Conservation (phyloP, 2,113 vertebrate species). For the Myrmecophaga tridactyla region DNA sequence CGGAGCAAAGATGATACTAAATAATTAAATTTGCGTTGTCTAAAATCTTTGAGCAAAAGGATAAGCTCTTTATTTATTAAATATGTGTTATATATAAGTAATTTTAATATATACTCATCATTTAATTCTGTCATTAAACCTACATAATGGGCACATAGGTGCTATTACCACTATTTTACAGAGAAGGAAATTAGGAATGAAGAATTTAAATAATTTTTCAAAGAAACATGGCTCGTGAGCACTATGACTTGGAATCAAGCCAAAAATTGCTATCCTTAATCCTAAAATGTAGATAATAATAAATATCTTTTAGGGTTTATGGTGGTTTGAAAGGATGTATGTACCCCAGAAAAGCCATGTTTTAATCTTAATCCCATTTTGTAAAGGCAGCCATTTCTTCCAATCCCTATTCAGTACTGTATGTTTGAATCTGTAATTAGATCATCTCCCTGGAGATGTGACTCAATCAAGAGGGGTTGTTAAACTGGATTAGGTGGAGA, state of each 20-base stretch:
- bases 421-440: too few relatives aligned
- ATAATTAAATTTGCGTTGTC: conserved; percentile 23
- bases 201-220: conserved; percentile 44
- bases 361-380: too few relatives aligned
- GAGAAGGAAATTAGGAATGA: conserved; percentile 41
- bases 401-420: too few relatives aligned
- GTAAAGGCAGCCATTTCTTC: too few relatives aligned
- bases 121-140: conserved; percentile 54
- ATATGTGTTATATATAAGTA: background rate
- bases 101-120: conserved; percentile 47
- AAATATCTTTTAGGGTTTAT: background rate
- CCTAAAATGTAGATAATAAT: conserved; percentile 1
- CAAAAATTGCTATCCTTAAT: background rate
- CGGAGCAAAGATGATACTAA: conserved; percentile 7
- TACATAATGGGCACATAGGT: conserved; percentile 2
- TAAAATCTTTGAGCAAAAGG: conserved; percentile 31
- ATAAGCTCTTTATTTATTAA: conserved; percentile 17
- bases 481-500: too few relatives aligned
- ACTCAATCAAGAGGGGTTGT: too few relatives aligned
- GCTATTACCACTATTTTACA: background rate
- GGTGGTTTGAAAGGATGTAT: too few relatives aligned
- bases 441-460: too few relatives aligned
- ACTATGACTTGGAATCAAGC: background rate
- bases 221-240: background rate
- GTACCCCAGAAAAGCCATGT: too few relatives aligned